Evolutionary conservation across 2,888 invertebrate genomes (phyloP), one percentile per base, ranked within the genome.

Genomic region (Isotomurus palustris): DNA sequence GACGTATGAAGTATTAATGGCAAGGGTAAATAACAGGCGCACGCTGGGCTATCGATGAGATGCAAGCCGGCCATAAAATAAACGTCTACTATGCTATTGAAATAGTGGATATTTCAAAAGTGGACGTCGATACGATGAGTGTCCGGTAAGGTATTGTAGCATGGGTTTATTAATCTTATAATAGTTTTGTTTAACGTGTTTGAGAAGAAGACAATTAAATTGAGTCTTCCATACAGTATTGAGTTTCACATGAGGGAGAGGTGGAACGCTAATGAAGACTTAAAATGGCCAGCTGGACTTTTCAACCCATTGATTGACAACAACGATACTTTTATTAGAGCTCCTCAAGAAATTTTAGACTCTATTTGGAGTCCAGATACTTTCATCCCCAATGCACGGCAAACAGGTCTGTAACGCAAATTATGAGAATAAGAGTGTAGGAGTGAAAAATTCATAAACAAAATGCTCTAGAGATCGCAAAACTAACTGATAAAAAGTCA

Each of bases 361-460:
- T 86, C 86, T 73, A 79, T 90, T n/a, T 90, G 89, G 89, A 88
- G 88, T 73, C 89, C 89, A 0, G 89, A 90, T 76, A 85, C 88
- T 25, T 90, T 88, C 74, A 88, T 90, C 75, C 77, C 88, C 36
- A 89, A 88, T 76, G 87, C 89, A 2, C 88, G 90, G 81, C 84
- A 88, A 49, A 86, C 88, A 74, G 88, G 88, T 88, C 76, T 75
- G 73, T 44, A 22, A 25, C 17, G 5, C 12, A 21, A 45, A 24
- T 24, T 12, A 21, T 45, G 25, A 14, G 25, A 45, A 12, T 28
- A 27, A 14, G 5, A 17, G 17, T 19, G 19, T 35, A 49, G 3
- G 32, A 10, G 22, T 19, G 5, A 28, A 27, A 48, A 12, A 45
- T 45, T 45, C 8, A 24, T 8, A 12, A 21, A 22, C 8, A 24